These are phyloP conservation scores for Podilymbus podiceps DNA, from an alignment of 2,113 vertebrate genomes.

Conservation along the genomic window DNA sequence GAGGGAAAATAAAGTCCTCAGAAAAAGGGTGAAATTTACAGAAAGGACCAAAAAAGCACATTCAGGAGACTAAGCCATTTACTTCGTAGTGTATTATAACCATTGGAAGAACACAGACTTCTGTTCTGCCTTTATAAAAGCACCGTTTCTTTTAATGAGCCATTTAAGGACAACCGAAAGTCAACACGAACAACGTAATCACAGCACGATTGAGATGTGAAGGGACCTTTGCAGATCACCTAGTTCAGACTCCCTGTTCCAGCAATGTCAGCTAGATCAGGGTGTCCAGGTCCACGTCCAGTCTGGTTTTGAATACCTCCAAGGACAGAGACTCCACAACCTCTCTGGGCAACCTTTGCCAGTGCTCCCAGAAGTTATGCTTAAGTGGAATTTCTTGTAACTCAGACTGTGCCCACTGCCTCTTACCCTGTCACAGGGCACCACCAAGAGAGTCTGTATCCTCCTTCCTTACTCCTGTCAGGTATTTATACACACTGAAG, in stretches of 20 bases:
- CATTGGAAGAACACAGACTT: background rate
- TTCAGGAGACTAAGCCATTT: background rate
- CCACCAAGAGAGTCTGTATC: background rate
- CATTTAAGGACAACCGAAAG: background rate
- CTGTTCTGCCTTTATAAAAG: background rate
- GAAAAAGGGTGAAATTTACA: background rate
- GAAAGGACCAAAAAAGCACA: background rate
- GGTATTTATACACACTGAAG: background rate
- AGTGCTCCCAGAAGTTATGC: background rate
- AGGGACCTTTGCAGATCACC: background rate
- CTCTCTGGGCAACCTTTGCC: background rate
- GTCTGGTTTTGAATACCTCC: background rate
- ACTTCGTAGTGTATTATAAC: background rate
- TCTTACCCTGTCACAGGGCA: background rate
- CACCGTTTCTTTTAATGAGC: background rate
- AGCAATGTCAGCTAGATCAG: background rate
- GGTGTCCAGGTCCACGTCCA: background rate
- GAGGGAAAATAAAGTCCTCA: background rate
- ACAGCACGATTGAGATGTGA: rapidly evolving
- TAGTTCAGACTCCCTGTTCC: background rate
- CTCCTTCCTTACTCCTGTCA: background rate
- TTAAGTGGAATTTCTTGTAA: background rate
- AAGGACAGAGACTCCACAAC: background rate
- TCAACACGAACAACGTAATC: background rate
- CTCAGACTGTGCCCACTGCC: background rate